A percentile compares a stretch with the other conserved stretches of the same genome.
Evolutionary conservation across 2,797 vertebrate species (phyloP).

Genomic region (Sylvia borin): DNA sequence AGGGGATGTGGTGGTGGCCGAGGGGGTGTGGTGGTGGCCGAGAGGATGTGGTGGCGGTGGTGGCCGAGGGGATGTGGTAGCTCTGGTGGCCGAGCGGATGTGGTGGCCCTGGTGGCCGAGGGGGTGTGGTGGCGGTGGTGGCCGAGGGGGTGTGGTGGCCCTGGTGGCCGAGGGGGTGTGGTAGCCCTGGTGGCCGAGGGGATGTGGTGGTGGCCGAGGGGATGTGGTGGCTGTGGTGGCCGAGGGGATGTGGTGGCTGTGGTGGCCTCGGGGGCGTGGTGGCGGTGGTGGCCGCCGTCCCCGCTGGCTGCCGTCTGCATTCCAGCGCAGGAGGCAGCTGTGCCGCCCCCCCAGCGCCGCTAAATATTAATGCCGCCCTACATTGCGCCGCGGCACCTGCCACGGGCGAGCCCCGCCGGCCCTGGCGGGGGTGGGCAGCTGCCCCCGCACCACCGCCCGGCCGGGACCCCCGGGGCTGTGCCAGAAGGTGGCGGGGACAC

Average conservation of each 20-base stretch:
- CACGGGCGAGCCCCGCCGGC: neutral
- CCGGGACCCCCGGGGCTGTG: neutral
- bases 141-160: too few relatives aligned
- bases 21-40: neutral
- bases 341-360: neutral
- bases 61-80: neutral
- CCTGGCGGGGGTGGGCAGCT: constrained; percentile 19
- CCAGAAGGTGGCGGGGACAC: constrained; percentile 9
- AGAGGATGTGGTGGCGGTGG: too few relatives aligned
- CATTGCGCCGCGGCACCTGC: constrained; percentile 25
- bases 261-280: neutral
- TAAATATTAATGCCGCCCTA: constrained; percentile 54
- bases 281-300: neutral
- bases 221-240: accelerated
- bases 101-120: neutral
- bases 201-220: too few relatives aligned
- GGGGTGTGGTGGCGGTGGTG: accelerated
- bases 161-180: too few relatives aligned
- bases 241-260: neutral
- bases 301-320: neutral
- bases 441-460: neutral
- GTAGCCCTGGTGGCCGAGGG: too few relatives aligned
- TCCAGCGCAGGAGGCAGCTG: constrained; percentile 51
- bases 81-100: accelerated
- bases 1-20: accelerated